Evolutionary conservation across 2,888 invertebrate genomes (phyloP).

Genomic region (Sipha maydis): DNA sequence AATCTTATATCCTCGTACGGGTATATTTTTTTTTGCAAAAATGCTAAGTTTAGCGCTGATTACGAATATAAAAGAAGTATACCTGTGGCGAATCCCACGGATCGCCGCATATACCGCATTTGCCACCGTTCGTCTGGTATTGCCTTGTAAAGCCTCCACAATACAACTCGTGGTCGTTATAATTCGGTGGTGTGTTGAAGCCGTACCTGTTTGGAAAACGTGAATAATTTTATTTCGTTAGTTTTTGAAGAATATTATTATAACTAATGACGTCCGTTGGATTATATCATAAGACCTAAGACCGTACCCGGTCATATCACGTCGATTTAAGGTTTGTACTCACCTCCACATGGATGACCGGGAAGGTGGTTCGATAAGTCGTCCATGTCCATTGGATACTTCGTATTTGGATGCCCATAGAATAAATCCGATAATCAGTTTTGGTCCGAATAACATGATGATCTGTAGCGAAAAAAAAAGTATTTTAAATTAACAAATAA

Average conservation of each 20-base stretch:
- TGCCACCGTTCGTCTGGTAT: conserved; percentile 82
- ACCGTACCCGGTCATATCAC: too few species aligned
- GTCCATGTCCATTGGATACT: conserved; percentile 73
- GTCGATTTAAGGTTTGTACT: conserved; percentile 42
- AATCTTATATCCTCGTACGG: too few species aligned
- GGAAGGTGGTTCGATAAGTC: conserved; percentile 86
- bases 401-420: conserved; percentile 20
- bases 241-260: too few species aligned
- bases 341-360: conserved; percentile 86
- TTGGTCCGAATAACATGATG: conserved; percentile 34
- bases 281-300: too few species aligned
- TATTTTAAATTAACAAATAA: not conserved
- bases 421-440: conserved; percentile 41
- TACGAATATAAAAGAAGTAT: not conserved
- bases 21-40: too few species aligned
- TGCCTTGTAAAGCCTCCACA: conserved; percentile 89
- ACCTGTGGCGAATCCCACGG: conserved; percentile 75
- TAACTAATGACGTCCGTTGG: too few species aligned
- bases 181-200: conserved; percentile 87
- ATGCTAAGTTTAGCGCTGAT: too few species aligned
- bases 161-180: conserved; percentile 88
- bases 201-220: conserved; percentile 72
- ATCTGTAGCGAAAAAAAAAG: conserved; percentile 6
- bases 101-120: conserved; percentile 89
- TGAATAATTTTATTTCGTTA: not conserved